Conservation (phyloP, 1,140 invertebrate genomes). For the Ephestia elutella region DNA sequence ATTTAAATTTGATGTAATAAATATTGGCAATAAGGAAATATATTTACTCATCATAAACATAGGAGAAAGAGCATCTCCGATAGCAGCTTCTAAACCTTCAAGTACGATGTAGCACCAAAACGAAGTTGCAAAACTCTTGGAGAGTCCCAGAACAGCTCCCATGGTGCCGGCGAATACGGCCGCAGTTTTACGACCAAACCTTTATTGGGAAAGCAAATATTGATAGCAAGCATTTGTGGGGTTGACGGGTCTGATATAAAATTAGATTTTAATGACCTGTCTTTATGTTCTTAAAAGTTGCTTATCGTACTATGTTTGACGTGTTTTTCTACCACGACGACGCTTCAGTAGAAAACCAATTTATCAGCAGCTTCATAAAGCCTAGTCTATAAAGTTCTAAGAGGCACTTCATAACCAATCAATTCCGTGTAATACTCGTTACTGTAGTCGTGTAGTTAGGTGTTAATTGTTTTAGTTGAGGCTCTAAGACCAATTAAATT, state of each 20-base stretch:
- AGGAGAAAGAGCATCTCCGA: constrained; percentile 58
- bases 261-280: background rate
- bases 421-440: background rate
- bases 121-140: constrained; percentile 49
- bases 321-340: background rate
- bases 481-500: background rate
- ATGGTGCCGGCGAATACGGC: constrained; percentile 57
- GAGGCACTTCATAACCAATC: too few relatives aligned
- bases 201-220: constrained; percentile 17
- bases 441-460: background rate
- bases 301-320: too few relatives aligned
- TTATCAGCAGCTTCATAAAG: too few relatives aligned
- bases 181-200: constrained; percentile 61
- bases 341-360: background rate
- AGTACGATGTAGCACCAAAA: constrained; percentile 49
- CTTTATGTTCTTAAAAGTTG: background rate
- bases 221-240: too few relatives aligned
- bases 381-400: constrained; percentile 1
- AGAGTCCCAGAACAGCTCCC: constrained; percentile 50
- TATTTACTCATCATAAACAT: constrained; percentile 66
- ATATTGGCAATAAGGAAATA: too few relatives aligned
- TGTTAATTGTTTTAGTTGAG: background rate
- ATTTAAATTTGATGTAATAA: too few relatives aligned
- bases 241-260: background rate
- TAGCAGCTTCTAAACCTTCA: constrained; percentile 55